Base-by-base conservation (phyloP, 2,888 invertebrate species). In the Tetragonisca angustula region DNA sequence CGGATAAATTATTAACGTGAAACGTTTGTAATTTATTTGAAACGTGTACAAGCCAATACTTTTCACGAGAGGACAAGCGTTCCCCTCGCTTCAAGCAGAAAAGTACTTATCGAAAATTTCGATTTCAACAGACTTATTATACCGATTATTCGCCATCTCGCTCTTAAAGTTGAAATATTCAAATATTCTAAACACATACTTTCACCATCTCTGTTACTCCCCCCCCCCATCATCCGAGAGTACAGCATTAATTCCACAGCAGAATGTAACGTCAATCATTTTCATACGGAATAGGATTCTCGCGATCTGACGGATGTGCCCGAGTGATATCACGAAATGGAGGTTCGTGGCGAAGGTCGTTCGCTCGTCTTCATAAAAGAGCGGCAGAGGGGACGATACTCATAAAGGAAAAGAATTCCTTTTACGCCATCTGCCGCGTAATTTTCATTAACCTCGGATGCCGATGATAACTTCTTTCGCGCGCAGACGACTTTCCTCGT, bases 371-470 rank as follows among this genome's bases (percentile, higher is more conserved):
- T 80, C 71, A 56, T 62, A 68, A 67, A 71, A 21, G 61, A 9
- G 43, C 43, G 43, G 43, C 1, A 43, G 43, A 43, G 9, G 17
- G 17, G 32, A 56, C n/a, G 75, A 67, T 56, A 56, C 59, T 81
- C 72, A 65, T 72, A 76, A 73, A 73, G 68, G 69, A 15, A 69
- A 83, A 81, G 83, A 83, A 83, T 83, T 80, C 59, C 82, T n/a
- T n/a, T 32, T 59, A 50, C 65, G 68, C 56, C 54, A 6, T 59
- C 36, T 49, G 13, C 62, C 32, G 24, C 56, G 81, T 73, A 76
- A 83, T 76, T 81, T 70, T 83, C 81, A 76, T 81, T 83, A 83
- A 81, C 32, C 67, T 49, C 24, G 43, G 50, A 73, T 64, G 68
- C 69, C 81, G 81, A 81, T 81, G 69, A 83, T 81, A 83, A 76